These are phyloP conservation scores for Mechanitis mazaeus DNA, from an alignment of 2,888 invertebrate species.

Conservation along the genomic window DNA sequence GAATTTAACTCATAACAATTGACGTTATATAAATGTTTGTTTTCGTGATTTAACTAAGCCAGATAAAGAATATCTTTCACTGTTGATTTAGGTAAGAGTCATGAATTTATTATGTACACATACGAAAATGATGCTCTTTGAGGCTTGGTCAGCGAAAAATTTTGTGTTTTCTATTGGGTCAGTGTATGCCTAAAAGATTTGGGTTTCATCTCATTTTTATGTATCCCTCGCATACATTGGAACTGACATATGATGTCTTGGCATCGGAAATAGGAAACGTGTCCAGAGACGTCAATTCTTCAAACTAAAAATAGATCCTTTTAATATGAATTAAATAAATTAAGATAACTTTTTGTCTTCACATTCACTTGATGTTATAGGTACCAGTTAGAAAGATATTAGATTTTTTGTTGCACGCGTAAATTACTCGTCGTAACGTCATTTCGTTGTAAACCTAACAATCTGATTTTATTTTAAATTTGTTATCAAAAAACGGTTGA, in stretches of 20 bases:
- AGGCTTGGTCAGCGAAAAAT: conserved; percentile 19
- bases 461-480: too few species aligned
- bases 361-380: background rate
- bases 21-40: too few species aligned
- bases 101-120: conserved; percentile 10
- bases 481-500: too few species aligned
- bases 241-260: conserved; percentile 21
- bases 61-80: background rate
- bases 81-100: conserved; percentile 2
- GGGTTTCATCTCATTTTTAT: conserved; percentile 22
- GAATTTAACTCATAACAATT: too few species aligned
- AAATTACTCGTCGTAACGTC: too few species aligned
- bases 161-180: conserved; percentile 20
- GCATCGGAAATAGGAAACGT: conserved; percentile 23
- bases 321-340: background rate
- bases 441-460: too few species aligned
- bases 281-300: conserved; percentile 18
- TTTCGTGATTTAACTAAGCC: background rate
- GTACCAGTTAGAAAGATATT: too few species aligned
- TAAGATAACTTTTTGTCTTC: background rate
- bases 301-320: background rate
- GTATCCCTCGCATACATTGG: conserved; percentile 24
- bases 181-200: conserved; percentile 22
- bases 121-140: conserved; percentile 21
- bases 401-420: too few species aligned